These are phyloP conservation scores for Catonia carolina DNA, from an alignment of 2,888 invertebrate species.

Conservation along the genomic window DNA sequence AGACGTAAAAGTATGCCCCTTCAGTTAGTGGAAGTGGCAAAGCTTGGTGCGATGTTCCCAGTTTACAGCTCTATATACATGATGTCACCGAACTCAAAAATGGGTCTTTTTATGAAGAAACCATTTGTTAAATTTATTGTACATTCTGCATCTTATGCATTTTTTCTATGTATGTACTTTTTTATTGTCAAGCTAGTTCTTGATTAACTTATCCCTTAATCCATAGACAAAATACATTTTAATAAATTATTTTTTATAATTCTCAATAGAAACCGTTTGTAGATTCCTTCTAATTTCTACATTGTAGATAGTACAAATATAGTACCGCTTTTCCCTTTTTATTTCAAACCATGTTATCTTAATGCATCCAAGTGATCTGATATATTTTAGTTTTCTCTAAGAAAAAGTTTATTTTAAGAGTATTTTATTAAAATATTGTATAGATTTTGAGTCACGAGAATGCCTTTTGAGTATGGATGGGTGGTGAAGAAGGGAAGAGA, in stretches of 20 bases:
- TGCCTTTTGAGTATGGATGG: no score
- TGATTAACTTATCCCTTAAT: not conserved
- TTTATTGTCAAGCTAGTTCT: not conserved
- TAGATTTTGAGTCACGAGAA: no score
- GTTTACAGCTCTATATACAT: slow-evolving; percentile 88
- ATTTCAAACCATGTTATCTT: no score
- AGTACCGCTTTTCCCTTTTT: no score
- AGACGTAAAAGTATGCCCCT: slow-evolving; percentile 83
- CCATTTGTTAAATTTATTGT: slow-evolving; percentile 99
- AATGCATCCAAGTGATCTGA: no score
- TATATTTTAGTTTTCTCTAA: no score
- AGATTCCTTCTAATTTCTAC: no score
- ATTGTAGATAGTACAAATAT: no score
- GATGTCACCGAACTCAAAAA: slow-evolving; percentile 78
- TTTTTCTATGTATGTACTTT: slow-evolving; percentile 80
- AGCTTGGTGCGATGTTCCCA: slow-evolving; percentile 88
- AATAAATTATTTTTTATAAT: not conserved
- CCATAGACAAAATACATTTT: not conserved
- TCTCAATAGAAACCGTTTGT: not conserved
- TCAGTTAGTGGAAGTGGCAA: slow-evolving; percentile 78
- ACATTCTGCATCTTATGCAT: slow-evolving; percentile 91
- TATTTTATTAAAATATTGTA: no score
- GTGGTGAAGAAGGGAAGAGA: no score
- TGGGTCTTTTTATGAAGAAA: slow-evolving; percentile 89
- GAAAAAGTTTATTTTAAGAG: no score